Percentiles rank a stretch among this genome's conserved stretches.
Evolutionary conservation across 2,113 vertebrate genomes (phyloP).

Genomic region (Girardinichthys multiradiatus): DNA sequence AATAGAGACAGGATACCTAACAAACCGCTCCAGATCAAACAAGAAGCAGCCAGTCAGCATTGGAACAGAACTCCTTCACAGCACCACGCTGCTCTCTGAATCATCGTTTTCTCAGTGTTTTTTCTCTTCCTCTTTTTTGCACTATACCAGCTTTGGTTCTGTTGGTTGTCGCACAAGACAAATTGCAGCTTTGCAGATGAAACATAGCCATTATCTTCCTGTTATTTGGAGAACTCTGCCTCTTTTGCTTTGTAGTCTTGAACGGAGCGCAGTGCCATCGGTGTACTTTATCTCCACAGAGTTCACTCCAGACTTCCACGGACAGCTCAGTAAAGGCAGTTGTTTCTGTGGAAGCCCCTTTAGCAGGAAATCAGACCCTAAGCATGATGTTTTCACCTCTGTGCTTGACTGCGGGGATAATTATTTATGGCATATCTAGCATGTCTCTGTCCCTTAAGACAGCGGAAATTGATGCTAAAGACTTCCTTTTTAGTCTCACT

Average conservation of each 20-base stretch:
- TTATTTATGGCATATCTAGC: neutral
- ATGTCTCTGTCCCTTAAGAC: neutral
- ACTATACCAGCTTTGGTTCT: too few species aligned
- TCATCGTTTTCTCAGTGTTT: neutral
- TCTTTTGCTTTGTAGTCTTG: neutral
- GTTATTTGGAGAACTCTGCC: neutral
- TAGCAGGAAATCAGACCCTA: neutral
- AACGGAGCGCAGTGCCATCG: neutral
- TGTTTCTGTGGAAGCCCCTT: neutral
- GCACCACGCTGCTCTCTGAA: neutral
- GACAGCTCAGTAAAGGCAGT: too few species aligned
- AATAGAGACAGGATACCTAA: neutral
- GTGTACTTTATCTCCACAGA: neutral
- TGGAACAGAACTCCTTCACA: neutral
- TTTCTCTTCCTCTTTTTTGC: too few species aligned
- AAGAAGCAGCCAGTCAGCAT: neutral
- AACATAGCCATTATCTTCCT: too few species aligned
- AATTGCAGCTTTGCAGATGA: too few species aligned
- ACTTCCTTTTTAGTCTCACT: neutral
- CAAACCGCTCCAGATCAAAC: neutral
- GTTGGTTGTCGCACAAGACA: too few species aligned
- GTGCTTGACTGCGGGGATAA: too few species aligned
- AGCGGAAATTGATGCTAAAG: too few species aligned
- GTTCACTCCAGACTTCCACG: neutral
- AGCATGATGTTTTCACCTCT: neutral